These are phyloP conservation scores for Megaustenia siamemsis DNA, from an alignment of 2,888 invertebrate genomes.

Conservation along the genomic window DNA sequence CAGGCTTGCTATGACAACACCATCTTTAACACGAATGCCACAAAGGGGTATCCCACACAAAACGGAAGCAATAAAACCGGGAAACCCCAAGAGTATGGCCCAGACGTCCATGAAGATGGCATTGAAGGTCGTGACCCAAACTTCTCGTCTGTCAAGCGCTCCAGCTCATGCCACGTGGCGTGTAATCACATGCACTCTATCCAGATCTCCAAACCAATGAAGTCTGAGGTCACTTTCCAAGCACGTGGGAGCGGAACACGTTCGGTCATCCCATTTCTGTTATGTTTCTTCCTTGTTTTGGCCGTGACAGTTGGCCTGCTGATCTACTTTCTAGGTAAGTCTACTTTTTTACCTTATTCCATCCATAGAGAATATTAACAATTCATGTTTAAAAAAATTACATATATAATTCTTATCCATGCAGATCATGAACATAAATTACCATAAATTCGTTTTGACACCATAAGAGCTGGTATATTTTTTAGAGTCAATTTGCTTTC, in stretches of 20 bases:
- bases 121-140: conserved; percentile 54
- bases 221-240: conserved; percentile 56
- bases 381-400: no score
- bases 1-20: conserved; percentile 76
- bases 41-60: conserved; percentile 44
- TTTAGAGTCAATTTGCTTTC: not conserved
- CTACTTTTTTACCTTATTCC: not conserved
- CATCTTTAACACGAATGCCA: conserved; percentile 67
- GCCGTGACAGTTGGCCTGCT: conserved; percentile 61
- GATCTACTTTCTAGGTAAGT: conserved; percentile 62
- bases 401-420: not conserved
- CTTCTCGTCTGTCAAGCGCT: conserved; percentile 41
- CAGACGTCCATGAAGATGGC: conserved; percentile 58
- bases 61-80: conserved; percentile 53
- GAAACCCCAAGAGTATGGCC: conserved; percentile 55
- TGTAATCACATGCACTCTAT: conserved; percentile 62
- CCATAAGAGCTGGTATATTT: not conserved
- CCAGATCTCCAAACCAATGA: conserved; percentile 37
- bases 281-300: conserved; percentile 54
- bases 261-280: conserved; percentile 52
- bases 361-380: no score
- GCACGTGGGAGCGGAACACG: conserved; percentile 51
- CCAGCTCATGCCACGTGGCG: conserved; percentile 48
- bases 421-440: not conserved
- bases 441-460: not conserved